These are phyloP conservation scores for Fulmarus glacialis DNA, from an alignment of 2,113 vertebrate species.

Conservation along the genomic window DNA sequence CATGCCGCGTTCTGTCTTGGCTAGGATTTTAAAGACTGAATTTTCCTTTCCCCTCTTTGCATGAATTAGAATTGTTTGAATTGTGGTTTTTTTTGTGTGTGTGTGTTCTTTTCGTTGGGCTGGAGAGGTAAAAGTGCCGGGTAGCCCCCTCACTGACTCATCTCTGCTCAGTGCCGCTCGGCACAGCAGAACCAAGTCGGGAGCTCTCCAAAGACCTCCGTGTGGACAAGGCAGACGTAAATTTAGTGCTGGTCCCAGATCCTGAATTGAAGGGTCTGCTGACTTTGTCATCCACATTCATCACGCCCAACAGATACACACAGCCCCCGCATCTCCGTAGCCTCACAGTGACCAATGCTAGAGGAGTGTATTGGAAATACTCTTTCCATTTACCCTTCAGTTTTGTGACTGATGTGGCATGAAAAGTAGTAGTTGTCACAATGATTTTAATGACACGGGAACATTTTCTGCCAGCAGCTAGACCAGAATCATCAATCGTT, in stretches of 20 bases:
- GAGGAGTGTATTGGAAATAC: not conserved
- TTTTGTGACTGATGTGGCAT: not conserved
- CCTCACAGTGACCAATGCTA: not conserved
- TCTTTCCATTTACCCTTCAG: not conserved
- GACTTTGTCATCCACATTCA: not conserved
- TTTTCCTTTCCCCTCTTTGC: not conserved
- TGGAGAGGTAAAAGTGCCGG: not conserved
- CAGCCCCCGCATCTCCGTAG: not conserved
- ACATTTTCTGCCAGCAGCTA: not conserved
- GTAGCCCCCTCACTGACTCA: not conserved
- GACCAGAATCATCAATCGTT: fast-evolving
- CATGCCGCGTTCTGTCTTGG: not conserved
- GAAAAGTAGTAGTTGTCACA: not conserved
- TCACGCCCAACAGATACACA: not conserved
- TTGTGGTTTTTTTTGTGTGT: too few relatives aligned
- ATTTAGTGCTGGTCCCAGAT: not conserved
- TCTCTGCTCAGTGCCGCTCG: not conserved
- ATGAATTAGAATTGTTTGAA: not conserved
- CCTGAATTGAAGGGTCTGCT: not conserved
- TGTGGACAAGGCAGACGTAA: not conserved
- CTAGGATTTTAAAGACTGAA: not conserved
- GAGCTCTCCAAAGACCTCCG: not conserved
- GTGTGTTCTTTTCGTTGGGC: not conserved
- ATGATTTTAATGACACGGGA: not conserved
- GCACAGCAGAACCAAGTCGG: not conserved